phyloP scores from a whole-genome alignment of 2,113 vertebrate species.

The Vicugna pacos region DNA sequence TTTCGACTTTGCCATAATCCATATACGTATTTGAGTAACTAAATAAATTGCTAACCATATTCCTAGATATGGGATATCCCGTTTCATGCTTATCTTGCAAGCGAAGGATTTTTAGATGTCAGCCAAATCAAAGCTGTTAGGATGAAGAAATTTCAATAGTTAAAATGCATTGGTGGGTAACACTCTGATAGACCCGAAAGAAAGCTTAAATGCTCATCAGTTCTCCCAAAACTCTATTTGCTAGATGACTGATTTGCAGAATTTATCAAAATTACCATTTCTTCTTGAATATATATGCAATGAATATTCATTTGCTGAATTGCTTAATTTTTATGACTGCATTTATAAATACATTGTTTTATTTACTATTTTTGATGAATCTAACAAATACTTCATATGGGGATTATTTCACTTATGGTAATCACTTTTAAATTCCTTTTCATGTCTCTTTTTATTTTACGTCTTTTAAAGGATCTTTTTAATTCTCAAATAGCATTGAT shows the following conservation, averaged over 20 bases:
- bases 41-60: neutral
- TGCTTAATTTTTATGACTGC: constrained; percentile 8
- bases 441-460: neutral
- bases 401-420: neutral
- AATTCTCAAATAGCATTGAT: neutral
- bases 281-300: neutral
- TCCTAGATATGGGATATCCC: neutral
- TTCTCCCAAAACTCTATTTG: neutral
- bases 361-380: neutral
- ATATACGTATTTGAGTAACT: neutral
- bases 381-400: neutral
- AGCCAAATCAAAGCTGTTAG: neutral
- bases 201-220: neutral
- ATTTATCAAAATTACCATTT: neutral
- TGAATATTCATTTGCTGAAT: neutral
- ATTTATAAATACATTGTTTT: neutral
- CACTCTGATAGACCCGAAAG: neutral
- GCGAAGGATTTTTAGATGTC: neutral
- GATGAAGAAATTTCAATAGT: neutral
- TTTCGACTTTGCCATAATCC: neutral
- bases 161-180: neutral
- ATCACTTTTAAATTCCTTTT: neutral
- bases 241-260: neutral
- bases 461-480: neutral
- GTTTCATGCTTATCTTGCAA: neutral